phyloP scores from a whole-genome alignment of 2,797 vertebrate genomes.

The Mionectes olivaceus region DNA sequence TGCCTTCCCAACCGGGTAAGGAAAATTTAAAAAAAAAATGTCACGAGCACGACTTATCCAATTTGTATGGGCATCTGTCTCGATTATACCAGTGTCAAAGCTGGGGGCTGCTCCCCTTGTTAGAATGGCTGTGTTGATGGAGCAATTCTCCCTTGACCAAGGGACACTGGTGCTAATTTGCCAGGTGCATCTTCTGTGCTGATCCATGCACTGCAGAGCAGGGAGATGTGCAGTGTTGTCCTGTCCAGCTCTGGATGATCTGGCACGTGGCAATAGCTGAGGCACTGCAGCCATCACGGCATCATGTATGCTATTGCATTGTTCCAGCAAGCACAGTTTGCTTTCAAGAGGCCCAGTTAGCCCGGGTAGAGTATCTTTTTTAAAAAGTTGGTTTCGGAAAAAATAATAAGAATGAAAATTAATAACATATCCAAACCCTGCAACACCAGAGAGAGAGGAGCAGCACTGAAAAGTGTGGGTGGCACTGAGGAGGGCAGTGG shows the following conservation, averaged over 20 bases:
- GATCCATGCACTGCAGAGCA: background rate
- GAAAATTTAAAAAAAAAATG: background rate
- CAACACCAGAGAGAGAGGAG: background rate
- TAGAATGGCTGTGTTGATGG: background rate
- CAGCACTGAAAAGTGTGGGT: accelerated
- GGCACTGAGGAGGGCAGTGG: background rate
- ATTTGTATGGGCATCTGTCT: background rate
- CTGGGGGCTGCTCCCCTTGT: background rate
- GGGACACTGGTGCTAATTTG: background rate
- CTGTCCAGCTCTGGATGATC: background rate
- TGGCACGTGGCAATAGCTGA: accelerated
- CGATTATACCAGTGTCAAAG: background rate
- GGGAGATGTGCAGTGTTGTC: too few relatives aligned
- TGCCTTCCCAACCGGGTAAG: background rate
- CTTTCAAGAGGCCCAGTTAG: background rate
- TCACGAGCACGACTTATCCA: background rate
- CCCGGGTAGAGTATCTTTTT: background rate
- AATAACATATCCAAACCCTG: background rate
- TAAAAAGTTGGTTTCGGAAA: background rate
- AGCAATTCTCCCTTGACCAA: background rate
- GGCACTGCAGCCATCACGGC: accelerated
- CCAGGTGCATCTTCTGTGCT: background rate
- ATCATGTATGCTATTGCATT: accelerated
- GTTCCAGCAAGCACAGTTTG: background rate
- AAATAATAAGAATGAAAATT: background rate